Base-by-base conservation (phyloP, 2,113 vertebrate species). In the Notarius lentiginosus region DNA sequence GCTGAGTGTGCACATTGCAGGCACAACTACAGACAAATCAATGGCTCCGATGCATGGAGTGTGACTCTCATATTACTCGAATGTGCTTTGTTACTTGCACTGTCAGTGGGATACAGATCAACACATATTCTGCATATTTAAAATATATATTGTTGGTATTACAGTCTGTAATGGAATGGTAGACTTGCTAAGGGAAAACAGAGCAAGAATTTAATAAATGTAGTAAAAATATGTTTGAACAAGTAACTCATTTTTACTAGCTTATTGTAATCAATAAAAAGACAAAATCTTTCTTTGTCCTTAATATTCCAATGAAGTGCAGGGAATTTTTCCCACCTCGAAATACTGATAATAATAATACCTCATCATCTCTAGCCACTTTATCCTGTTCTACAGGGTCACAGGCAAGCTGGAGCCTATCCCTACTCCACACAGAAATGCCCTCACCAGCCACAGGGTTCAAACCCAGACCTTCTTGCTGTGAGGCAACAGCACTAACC, bases 61-160 rank as follows among this genome's bases (percentile, higher is more conserved):
- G 79, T 82, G 55, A 75, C 58, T 72, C 56, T 87, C 79, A 55
- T n/a, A 58, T 86, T 80, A 81, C 63, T 56, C 2, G 70, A 56
- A 56, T 55, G 30, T 68, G 51, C 18, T 12, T 79, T 70, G 61
- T 18, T 56, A 11, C 11, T 56, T 34, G 5, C 53, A 30, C 22
- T 34, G 24, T 66, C 61, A 53, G 63, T 41, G 30, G 53, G 7
- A 84, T 68, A 53, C 18, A 86, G 47, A 86, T 7, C 47, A 30
- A 53, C 41, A 79, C 56, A 56, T 58, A 79, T 56, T 18, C 7
- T 18, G 17, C 0, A 3, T 56, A 56, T 83, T 63, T 82, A 34
- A 65, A n/a, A 47, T 51, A 51, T 75, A 75, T 22, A 12, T 12
- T n/a, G 51, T 76, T 5, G 12, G 30, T 56, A 41, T 56, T 56